Conservation (phyloP, 2,888 invertebrate species). For the Tillus elongatus region DNA sequence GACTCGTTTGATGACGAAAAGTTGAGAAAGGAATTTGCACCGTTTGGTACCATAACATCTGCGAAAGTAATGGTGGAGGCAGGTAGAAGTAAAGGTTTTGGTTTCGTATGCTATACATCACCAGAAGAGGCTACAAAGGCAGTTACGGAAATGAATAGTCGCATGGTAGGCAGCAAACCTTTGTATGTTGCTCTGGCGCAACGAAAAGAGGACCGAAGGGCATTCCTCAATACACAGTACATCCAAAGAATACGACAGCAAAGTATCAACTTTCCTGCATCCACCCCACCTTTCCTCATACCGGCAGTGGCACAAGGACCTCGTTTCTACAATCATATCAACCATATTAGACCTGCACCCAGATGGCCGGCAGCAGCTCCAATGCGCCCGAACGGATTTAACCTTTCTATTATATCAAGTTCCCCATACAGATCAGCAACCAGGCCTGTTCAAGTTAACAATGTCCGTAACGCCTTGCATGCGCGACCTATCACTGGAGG, state of each 20-base stretch:
- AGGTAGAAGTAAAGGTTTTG: conserved; percentile 49
- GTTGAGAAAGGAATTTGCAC: conserved; percentile 54
- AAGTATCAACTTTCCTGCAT: conserved; percentile 75
- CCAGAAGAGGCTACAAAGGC: conserved; percentile 65
- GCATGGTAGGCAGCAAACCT: conserved; percentile 59
- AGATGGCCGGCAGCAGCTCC: conserved; percentile 71
- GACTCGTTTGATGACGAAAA: conserved; percentile 59
- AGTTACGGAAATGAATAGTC: conserved; percentile 62
- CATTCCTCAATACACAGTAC: conserved; percentile 58
- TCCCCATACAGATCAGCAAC: conserved; percentile 33
- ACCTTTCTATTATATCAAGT: conserved; percentile 44
- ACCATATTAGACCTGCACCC: conserved; percentile 81
- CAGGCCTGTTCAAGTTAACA: conserved; percentile 51
- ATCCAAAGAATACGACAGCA: conserved; percentile 64
- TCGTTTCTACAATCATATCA: conserved; percentile 80
- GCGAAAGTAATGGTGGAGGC: conserved; percentile 60
- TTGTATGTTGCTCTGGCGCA: conserved; percentile 65
- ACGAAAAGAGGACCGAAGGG: conserved; percentile 61
- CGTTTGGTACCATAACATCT: conserved; percentile 60
- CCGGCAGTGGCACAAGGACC: conserved; percentile 80
- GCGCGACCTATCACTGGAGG: conserved; percentile 79
- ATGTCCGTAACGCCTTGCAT: conserved; percentile 57
- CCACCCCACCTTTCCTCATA: conserved; percentile 69
- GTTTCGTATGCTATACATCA: conserved; percentile 62
- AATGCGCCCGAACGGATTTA: conserved; percentile 57